Evolutionary conservation across 1,140 invertebrate genomes (phyloP).

Genomic region (Cherax quadricarinatus): DNA sequence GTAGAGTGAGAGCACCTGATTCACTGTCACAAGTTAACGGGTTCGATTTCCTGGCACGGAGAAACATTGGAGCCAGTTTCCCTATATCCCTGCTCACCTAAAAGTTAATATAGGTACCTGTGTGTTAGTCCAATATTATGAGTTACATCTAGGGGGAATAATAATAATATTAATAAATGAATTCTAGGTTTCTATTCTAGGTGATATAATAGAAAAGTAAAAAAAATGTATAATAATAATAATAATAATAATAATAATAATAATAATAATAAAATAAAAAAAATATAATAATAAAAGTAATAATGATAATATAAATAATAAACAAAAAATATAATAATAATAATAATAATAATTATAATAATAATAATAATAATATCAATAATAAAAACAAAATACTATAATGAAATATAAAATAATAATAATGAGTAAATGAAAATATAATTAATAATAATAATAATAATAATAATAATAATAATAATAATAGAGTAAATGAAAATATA

Average conservation of each 20-base stretch:
- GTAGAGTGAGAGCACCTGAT: too few species aligned
- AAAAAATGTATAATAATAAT: not conserved
- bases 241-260: not conserved
- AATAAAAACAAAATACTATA: not conserved
- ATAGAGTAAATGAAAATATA: not conserved
- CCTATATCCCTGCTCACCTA: too few species aligned
- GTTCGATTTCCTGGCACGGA: too few species aligned
- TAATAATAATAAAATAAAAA: too few species aligned
- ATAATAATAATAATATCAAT: not conserved
- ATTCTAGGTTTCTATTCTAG: too few species aligned
- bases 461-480: not conserved
- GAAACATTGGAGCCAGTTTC: too few species aligned
- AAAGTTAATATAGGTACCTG: too few species aligned
- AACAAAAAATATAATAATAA: not conserved
- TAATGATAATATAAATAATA: not conserved
- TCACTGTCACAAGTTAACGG: too few species aligned
- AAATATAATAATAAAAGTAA: too few species aligned
- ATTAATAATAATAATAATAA: not conserved
- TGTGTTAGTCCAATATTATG: too few species aligned
- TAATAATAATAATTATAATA: not conserved
- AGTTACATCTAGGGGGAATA: too few species aligned
- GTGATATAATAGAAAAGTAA: not conserved
- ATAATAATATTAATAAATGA: too few species aligned
- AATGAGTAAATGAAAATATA: not conserved
- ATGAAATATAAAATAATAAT: not conserved